Evolutionary conservation across 64 coral and sea anemone species (phyloP), one percentile per base, ranked within the genome.

Genomic region (Platygyra sinensis): DNA sequence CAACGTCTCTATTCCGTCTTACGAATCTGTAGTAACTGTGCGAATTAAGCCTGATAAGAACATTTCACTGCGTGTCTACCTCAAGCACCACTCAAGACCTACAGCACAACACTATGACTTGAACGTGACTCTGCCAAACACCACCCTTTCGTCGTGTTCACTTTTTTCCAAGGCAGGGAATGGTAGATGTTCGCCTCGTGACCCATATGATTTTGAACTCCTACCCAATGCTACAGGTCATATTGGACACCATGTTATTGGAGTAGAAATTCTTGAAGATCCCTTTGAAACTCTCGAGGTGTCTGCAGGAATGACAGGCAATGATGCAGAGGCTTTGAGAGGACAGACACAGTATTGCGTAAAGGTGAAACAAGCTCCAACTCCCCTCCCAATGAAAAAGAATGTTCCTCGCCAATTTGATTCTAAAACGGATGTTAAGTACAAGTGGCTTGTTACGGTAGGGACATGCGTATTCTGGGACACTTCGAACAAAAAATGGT

Each of bases 381-480:
- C 82, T 76, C 54, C 54, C 15, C 54, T 57, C 54, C 54, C 54
- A 13, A 72, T 71, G 52, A 30, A 80, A 74, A 52, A 57, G 24
- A 49, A 24, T 27, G 15, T 89, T 10, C n/a, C 75, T 24, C 88
- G 82, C 33, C 17, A 39, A 49, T 96, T 88, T 42, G 76, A 96
- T 74, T 19, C 69, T 29, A 88, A 36, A 59, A 72, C 67, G 72
- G 95, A 96, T 79, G 52, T 90, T 5, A 96, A 72, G 18, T 96
- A 96, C 60, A 90, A 82, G 1, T 1, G 93, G 5, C 75, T 52
- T 49, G 49, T 80, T 19, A 33, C 87, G 0, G 84, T 94, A 5
- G 74, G 80, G 17, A 78, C 80, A 16, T 96, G 95, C 52, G 72
- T 89, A 51, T 96, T 94, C 72, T 96, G 95, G 95, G 50, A 83